Base-by-base conservation (phyloP, 2,888 invertebrate genomes). In the Leptopilina drosophilae region DNA sequence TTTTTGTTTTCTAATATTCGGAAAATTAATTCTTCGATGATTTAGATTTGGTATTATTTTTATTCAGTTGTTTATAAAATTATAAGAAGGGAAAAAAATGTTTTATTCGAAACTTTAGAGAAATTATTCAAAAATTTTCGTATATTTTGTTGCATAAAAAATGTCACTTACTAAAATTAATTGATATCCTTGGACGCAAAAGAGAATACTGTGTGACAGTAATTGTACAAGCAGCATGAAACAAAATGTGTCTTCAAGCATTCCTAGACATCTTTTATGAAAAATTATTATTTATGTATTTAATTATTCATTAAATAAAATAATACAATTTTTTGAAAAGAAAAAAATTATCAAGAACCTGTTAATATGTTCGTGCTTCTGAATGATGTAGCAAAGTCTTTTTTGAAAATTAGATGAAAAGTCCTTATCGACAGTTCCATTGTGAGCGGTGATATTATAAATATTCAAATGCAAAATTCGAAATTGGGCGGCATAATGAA, bases 291-390 rank as follows among this genome's bases (percentile, higher is more conserved):
- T 33, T 33, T 33, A 33, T 33, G n/a, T n/a, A n/a, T n/a, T n/a
- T n/a, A n/a, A n/a, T 33, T 33, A 33, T 33, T 33, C 3, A 33
- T 33, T 33, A 33, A 33, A 2, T 0, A 33, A 2, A 33, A 33
- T 33, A 33, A 3, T 33, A 33, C 2, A 33, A 33, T 3, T 33
- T 1, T 33, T 5, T 33, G 33, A 1, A 33, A 2, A 33, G 2
- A 56, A 56, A 56, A 56, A 56, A 56, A 56, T 12, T n/a, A 56
- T 11, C 5, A n/a, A 56, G 15, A 62, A 62, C 62, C 62, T 62
- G 20, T 62, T 62, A 62, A 62, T 62, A 20, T 62, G 62, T 15
- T 62, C 20, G 20, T 62, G 62, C 62, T 62, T 62, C 20, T 62
- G 62, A 20, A 62, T n/a, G 62, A 62, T 7, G 62, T 62, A 62